phyloP scores from a whole-genome alignment of 2,888 invertebrate genomes.

The Rhogogaster chlorosoma region DNA sequence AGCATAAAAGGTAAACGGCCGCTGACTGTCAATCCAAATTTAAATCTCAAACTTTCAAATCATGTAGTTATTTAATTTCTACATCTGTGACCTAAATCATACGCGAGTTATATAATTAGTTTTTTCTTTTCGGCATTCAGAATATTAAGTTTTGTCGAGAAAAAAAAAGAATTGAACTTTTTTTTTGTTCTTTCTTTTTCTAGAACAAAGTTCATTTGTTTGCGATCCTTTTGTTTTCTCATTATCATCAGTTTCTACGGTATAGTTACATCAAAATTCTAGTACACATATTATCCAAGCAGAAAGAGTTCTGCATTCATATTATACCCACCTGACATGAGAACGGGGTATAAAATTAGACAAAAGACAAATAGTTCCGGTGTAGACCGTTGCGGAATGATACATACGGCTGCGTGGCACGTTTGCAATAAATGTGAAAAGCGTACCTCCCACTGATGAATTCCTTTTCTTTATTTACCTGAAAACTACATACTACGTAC shows the following conservation, averaged over 20 bases:
- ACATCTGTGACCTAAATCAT: not conserved
- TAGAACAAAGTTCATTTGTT: not conserved
- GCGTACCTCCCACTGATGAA: not conserved
- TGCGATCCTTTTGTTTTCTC: not conserved
- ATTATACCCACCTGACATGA: not conserved
- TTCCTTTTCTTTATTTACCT: not conserved
- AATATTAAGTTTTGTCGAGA: not conserved
- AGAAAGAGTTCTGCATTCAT: not conserved
- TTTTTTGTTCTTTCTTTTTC: too few species aligned
- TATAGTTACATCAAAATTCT: not conserved
- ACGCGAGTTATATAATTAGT: not conserved
- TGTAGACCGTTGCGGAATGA: not conserved
- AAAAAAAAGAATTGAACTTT: too few species aligned
- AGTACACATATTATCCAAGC: not conserved
- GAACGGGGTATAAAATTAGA: constrained; percentile 23
- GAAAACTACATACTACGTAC: not conserved
- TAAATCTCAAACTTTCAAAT: not conserved
- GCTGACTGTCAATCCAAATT: not conserved
- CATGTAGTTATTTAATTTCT: not conserved
- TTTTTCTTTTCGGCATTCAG: not conserved
- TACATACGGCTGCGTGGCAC: not conserved
- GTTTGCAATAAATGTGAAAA: not conserved
- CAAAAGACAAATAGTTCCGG: not conserved
- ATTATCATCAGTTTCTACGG: not conserved
- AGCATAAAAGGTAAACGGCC: constrained; percentile 26